Evolutionary conservation across 2,797 vertebrate genomes (phyloP).

Genomic region (Novumbra hubbsi): DNA sequence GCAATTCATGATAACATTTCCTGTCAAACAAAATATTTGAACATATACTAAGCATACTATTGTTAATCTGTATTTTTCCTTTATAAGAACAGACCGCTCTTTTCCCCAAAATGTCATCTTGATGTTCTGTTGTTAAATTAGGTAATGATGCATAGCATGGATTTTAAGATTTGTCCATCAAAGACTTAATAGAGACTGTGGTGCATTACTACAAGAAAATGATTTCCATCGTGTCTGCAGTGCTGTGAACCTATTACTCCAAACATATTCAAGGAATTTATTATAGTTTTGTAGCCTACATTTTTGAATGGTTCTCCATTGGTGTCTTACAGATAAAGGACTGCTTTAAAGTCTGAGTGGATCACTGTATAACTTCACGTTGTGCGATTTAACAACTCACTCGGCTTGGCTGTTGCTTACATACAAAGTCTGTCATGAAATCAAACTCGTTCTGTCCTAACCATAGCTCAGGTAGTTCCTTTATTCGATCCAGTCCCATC

Average conservation of each 20-base stretch:
- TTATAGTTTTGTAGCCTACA: not conserved
- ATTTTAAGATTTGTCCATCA: conserved; percentile 1
- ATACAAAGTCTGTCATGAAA: conserved; percentile 89
- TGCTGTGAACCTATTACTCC: not conserved
- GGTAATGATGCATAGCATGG: conserved; percentile 36
- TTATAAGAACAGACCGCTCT: conserved; percentile 22
- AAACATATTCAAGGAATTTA: not conserved
- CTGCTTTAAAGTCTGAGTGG: conserved; percentile 44
- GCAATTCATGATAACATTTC: conserved; percentile 38
- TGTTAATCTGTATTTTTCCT: conserved; percentile 30
- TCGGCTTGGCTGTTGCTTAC: conserved; percentile 87
- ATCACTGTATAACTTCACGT: conserved; percentile 51
- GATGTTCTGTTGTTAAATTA: conserved; percentile 12
- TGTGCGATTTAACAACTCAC: conserved; percentile 79
- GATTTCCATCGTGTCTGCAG: not conserved
- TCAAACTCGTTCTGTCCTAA: conserved; percentile 89
- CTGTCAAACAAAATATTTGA: conserved; percentile 26
- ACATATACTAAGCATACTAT: conserved; percentile 29
- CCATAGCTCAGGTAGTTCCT: conserved; percentile 88
- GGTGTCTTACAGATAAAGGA: conserved; percentile 9
- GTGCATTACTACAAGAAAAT: not conserved
- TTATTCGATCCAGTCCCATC: conserved; percentile 89
- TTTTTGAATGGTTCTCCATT: not conserved
- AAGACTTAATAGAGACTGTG: not conserved
- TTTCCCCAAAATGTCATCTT: conserved; percentile 17